phyloP scores from a whole-genome alignment of 2,888 invertebrate genomes.

The Adineta ricciae region DNA sequence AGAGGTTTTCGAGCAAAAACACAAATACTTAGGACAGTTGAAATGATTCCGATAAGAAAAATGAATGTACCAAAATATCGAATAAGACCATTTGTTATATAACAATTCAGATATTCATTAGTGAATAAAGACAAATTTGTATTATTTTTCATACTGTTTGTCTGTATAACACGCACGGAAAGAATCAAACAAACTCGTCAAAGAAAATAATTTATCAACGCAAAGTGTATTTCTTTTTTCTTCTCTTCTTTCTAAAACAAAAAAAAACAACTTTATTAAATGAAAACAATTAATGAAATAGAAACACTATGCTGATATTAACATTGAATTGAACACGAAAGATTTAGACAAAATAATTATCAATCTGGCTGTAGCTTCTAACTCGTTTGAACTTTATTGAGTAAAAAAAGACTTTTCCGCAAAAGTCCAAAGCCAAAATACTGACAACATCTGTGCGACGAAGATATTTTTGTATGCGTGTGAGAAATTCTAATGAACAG shows the following conservation, averaged over 20 bases:
- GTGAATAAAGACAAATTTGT: neutral
- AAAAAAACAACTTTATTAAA: neutral
- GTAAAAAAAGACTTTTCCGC: too few species aligned
- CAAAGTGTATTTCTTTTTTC: too few species aligned
- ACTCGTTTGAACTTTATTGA: too few species aligned
- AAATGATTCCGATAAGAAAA: neutral
- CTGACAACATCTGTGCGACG: neutral
- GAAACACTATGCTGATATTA: neutral
- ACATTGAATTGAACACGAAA: neutral
- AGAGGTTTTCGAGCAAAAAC: constrained; percentile 3
- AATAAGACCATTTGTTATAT: neutral
- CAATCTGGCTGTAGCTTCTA: too few species aligned
- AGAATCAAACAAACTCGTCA: too few species aligned
- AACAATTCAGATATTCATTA: neutral
- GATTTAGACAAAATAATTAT: too few species aligned
- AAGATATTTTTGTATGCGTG: too few species aligned
- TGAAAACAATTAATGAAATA: neutral
- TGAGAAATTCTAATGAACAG: too few species aligned
- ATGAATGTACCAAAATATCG: constrained; percentile 13
- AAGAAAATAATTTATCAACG: too few species aligned
- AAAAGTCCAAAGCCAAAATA: too few species aligned
- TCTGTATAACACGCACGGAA: too few species aligned
- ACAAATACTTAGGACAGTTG: neutral
- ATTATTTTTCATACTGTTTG: neutral
- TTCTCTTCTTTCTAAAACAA: neutral